Evolutionary conservation across 1,140 invertebrate species (phyloP).

Genomic region (Macrosteles quadrilineatus): DNA sequence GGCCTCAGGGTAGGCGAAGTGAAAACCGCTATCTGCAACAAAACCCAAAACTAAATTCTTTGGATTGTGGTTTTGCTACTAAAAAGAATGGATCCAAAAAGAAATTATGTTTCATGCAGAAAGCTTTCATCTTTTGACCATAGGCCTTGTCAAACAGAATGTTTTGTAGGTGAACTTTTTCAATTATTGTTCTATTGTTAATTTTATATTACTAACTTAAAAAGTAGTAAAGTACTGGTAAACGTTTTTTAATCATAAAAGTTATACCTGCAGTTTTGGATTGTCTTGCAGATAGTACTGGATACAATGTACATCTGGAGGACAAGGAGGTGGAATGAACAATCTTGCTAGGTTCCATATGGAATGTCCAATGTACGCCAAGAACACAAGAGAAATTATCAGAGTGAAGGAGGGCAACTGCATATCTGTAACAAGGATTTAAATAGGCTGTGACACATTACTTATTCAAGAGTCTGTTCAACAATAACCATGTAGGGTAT

Average conservation of each 20-base stretch:
- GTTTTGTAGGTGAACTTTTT: not conserved
- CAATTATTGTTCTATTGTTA: not conserved
- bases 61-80: not conserved
- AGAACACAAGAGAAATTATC: not conserved
- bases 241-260: not conserved
- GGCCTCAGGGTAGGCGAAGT: not conserved
- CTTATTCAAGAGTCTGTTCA: no score
- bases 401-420: constrained; percentile 3
- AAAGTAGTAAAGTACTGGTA: no score
- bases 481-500: no score
- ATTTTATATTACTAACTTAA: not conserved
- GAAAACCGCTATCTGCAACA: constrained; percentile 8
- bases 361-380: not conserved
- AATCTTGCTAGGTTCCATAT: constrained; percentile 2
- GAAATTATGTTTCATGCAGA: not conserved
- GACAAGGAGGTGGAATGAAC: not conserved
- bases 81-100: not conserved
- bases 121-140: not conserved
- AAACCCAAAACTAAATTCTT: not conserved
- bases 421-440: constrained; percentile 30
- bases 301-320: constrained; percentile 6
- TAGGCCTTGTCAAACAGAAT: not conserved
- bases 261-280: constrained; percentile 17
- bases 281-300: not conserved
- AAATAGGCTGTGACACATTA: no score